Conservation (phyloP, 2,797 vertebrate genomes). For the Lepilemur septentrionalis region DNA sequence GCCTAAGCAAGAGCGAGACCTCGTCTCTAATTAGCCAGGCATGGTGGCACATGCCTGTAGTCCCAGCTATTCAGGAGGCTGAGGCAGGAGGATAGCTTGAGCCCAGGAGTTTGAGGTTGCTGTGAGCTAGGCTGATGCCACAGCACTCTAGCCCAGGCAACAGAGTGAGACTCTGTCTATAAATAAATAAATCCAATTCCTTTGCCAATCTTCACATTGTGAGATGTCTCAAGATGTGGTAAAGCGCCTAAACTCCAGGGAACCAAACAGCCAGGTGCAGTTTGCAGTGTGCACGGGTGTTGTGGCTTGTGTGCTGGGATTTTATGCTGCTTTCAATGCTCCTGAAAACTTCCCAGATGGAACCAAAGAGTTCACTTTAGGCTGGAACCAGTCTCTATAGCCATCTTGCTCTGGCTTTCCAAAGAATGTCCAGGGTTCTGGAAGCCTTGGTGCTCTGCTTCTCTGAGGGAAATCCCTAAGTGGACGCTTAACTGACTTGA, state of each 20-base stretch:
- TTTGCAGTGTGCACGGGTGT: background rate
- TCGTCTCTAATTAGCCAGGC: too few species aligned
- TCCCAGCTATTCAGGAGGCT: too few species aligned
- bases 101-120: too few species aligned
- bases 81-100: too few species aligned
- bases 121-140: too few species aligned
- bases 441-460: background rate
- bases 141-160: too few species aligned
- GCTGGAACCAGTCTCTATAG: background rate
- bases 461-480: background rate
- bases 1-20: too few species aligned
- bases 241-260: background rate
- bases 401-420: background rate
- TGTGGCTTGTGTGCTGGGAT: background rate
- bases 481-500: background rate
- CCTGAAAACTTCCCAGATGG: background rate
- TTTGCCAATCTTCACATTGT: background rate
- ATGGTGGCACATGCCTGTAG: too few species aligned
- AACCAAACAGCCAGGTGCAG: background rate
- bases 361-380: background rate
- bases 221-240: background rate
- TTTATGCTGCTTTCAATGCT: background rate
- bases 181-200: constrained; percentile 29
- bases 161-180: too few species aligned
- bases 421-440: background rate